A percentile compares a stretch with the other conserved stretches of the same genome.
Conservation (phyloP, 2,888 invertebrate species). For the Syrphus vitripennis region DNA sequence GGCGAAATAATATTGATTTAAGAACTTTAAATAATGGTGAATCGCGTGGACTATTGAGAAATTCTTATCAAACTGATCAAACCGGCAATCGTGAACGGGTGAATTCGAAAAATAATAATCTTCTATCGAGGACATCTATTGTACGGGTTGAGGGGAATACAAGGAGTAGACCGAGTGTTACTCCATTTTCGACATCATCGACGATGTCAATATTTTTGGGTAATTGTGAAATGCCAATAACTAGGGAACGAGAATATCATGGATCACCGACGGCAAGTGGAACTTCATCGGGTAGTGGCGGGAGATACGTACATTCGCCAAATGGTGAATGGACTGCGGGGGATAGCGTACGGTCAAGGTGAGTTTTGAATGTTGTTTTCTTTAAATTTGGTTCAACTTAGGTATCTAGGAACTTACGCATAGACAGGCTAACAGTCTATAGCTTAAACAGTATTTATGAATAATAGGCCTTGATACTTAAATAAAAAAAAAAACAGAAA, state of each 20-base stretch:
- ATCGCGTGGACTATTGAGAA: conserved; percentile 19
- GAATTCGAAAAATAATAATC: conserved; percentile 46
- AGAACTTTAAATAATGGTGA: conserved; percentile 38
- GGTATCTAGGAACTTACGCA: too few species aligned
- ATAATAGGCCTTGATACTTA: too few species aligned
- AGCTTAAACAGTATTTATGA: too few species aligned
- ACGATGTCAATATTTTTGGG: conserved; percentile 75
- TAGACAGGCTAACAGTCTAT: too few species aligned
- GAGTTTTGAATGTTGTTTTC: neutral
- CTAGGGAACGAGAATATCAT: conserved; percentile 72
- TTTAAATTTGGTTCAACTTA: too few species aligned
- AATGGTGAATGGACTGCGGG: conserved; percentile 55
- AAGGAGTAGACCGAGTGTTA: neutral
- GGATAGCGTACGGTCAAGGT: conserved; percentile 54
- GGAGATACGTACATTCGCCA: conserved; percentile 49
- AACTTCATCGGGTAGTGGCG: conserved; percentile 59
- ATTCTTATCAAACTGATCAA: conserved; percentile 2
- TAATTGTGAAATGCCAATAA: conserved; percentile 77
- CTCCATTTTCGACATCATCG: conserved; percentile 74
- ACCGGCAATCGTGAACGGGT: conserved; percentile 35
- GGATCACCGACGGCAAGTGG: conserved; percentile 60
- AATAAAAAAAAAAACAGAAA: too few species aligned
- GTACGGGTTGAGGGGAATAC: conserved; percentile 56
- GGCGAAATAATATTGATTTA: conserved; percentile 9
- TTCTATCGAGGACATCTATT: conserved; percentile 71